Evolutionary conservation across 1,140 invertebrate genomes (phyloP), one percentile per base, ranked within the genome.

Genomic region (Anastrepha obliqua): DNA sequence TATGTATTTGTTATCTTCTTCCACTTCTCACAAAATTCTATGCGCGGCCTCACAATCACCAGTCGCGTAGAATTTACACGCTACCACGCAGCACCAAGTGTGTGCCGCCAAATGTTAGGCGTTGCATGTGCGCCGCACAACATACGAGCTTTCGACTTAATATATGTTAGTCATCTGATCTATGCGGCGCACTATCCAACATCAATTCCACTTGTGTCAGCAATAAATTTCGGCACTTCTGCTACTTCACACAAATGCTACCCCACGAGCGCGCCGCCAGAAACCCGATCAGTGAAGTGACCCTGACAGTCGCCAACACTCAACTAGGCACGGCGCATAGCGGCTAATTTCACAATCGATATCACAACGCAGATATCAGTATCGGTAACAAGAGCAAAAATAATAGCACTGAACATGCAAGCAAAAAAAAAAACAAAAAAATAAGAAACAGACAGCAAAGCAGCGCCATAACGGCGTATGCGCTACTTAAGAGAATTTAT

Each of bases 291-390:
- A 17, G n/a, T 55, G 47, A 8, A 51, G 11, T 17, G 74, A 55
- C 51, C 47, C 47, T 81, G 74, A 81, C 39, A n/a, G 47, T 6
- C 9, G 74, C 47, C 17, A 3, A n/a, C 51, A n/a, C 74, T 17
- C 2, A 13, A 29, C 29, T 55, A 3, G 13, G 13, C 47, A n/a
- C 74, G 6, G 44, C 70, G 0, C 8, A 81, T 55, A 29, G 74
- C 67, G 67, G 67, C 67, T 74, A 51, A 81, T 81, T 51, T 81
- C 67, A 74, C 42, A 81, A 81, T 81, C 74, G n/a, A 81, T 81
- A 81, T 55, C 47, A n/a, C 47, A 20, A 47, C 47, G 74, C 47
- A 9, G 13, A 81, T 81, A 81, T 81, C 74, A 81, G 74, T 81
- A 81, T 81, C 74, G 47, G 47, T 55, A 81, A 81, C 51, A 81